Conservation (phyloP, 2,113 vertebrate species). For the Rhizomys pruinosus region DNA sequence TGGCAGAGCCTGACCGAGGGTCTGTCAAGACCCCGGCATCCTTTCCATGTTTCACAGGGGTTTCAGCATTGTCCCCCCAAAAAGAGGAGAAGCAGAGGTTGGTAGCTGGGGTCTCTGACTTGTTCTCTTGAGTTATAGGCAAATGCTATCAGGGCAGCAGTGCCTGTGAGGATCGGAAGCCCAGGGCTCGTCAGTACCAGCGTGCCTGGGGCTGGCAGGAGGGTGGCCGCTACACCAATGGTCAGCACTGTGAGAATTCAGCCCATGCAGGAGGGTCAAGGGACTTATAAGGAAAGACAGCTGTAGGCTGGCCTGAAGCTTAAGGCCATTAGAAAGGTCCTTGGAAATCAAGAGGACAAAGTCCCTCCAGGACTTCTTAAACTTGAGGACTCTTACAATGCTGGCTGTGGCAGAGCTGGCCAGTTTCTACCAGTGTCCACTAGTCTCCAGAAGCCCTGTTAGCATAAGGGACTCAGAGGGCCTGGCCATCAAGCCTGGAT, state of each 20-base stretch:
- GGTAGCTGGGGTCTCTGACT: background rate
- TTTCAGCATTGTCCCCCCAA: background rate
- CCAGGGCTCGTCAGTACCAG: background rate
- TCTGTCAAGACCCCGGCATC: background rate
- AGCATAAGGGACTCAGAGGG: background rate
- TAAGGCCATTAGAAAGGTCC: background rate
- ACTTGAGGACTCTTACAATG: background rate
- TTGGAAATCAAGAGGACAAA: background rate
- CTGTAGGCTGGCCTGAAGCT: background rate
- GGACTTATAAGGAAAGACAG: background rate
- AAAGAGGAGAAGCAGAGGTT: background rate
- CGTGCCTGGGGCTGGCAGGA: no score
- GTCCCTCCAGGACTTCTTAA: slow-evolving; percentile 26
- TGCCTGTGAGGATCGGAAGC: background rate
- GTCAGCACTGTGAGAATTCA: no score
- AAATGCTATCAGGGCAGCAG: background rate
- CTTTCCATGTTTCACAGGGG: background rate
- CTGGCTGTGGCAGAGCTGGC: background rate
- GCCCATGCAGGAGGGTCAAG: background rate
- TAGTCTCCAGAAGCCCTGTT: background rate
- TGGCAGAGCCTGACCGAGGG: background rate
- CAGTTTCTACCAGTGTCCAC: background rate
- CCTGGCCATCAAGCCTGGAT: background rate
- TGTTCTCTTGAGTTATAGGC: background rate
- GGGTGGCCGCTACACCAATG: background rate